These are phyloP conservation scores for Rhynchotus rufescens DNA, from an alignment of 2,797 vertebrate genomes.

Conservation along the genomic window DNA sequence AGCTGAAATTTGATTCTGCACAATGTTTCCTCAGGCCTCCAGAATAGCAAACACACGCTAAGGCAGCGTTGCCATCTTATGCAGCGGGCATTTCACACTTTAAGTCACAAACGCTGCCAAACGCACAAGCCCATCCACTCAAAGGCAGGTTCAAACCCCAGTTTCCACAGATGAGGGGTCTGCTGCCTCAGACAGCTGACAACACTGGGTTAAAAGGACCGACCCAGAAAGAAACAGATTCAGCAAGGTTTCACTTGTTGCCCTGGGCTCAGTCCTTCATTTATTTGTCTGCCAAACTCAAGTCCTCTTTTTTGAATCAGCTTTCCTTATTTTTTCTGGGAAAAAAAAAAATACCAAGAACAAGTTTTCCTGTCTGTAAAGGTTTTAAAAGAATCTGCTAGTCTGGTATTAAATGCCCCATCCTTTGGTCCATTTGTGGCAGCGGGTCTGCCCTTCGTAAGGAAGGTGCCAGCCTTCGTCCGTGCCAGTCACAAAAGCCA, in stretches of 20 bases:
- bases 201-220: neutral
- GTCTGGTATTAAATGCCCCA: neutral
- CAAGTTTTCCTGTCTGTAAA: neutral
- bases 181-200: neutral
- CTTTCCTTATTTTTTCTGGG: neutral
- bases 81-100: neutral
- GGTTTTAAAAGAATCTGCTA: neutral
- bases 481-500: neutral
- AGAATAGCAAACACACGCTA: neutral
- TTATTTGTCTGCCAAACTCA: neutral
- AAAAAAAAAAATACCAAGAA: neutral
- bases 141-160: neutral
- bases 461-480: neutral
- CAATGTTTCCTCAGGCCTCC: neutral
- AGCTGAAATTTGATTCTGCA: neutral
- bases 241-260: neutral
- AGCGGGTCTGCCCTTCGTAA: neutral
- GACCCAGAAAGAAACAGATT: neutral
- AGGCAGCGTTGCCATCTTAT: neutral
- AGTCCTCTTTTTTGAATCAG: neutral
- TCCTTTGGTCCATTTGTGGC: neutral
- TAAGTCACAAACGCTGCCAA: fast-evolving
- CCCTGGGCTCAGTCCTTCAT: neutral
- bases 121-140: neutral
- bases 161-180: neutral